A percentile compares a stretch with the other conserved stretches of the same genome.
Evolutionary conservation across 1,140 invertebrate species (phyloP).

Genomic region (Drosophila ananassae): DNA sequence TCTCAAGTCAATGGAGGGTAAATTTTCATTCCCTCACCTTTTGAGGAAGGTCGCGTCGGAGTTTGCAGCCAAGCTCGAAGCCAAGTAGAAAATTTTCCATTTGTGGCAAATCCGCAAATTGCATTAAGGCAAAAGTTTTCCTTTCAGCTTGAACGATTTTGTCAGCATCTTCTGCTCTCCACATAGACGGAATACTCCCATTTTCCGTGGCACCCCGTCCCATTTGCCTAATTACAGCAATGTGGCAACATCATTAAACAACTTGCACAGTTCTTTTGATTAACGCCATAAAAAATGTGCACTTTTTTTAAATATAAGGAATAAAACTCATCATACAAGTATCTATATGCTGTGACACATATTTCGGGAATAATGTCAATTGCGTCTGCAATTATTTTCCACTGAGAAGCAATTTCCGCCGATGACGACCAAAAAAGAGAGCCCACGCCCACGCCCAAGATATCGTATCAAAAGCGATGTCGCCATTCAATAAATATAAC

Average conservation of each 20-base stretch:
- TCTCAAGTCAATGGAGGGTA: conserved; percentile 54
- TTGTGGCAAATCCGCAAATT: conserved; percentile 78
- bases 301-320: conserved; percentile 9
- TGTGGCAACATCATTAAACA: conserved; percentile 75
- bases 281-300: conserved; percentile 52
- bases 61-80: conserved; percentile 9
- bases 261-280: conserved; percentile 69
- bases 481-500: conserved; percentile 78
- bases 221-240: conserved; percentile 76
- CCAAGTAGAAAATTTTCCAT: conserved; percentile 75
- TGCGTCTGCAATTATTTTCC: conserved; percentile 53
- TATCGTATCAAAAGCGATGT: conserved; percentile 73
- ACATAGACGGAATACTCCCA: not conserved
- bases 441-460: conserved; percentile 52
- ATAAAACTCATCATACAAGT: conserved; percentile 6
- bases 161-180: conserved; percentile 10
- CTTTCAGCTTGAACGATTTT: conserved; percentile 76
- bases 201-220: conserved; percentile 20
- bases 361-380: conserved; percentile 71
- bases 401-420: conserved; percentile 59
- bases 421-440: conserved; percentile 28
- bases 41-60: conserved; percentile 5
- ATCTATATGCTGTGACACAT: conserved; percentile 36
- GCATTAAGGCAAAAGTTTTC: conserved; percentile 76
- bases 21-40: conserved; percentile 55